phyloP scores from a whole-genome alignment of 2,888 invertebrate species.

The Ormyrus rosae region DNA sequence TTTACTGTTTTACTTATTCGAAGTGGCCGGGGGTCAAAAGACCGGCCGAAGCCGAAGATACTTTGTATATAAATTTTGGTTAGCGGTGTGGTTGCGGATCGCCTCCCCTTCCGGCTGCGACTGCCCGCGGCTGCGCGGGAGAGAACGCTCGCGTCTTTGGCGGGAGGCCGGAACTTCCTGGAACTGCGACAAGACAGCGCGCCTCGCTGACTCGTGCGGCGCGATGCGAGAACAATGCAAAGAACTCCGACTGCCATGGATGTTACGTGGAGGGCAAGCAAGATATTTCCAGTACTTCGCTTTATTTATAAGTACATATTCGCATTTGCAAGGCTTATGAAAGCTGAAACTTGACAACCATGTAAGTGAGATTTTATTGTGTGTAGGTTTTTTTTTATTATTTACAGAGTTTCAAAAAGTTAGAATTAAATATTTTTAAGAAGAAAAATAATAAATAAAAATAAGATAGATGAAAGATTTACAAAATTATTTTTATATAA shows the following conservation, averaged over 20 bases:
- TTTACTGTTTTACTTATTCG: constrained; percentile 72
- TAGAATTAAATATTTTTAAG: no score
- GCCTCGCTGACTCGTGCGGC: neutral
- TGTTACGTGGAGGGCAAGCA: neutral
- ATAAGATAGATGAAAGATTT: no score
- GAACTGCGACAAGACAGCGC: constrained; percentile 43
- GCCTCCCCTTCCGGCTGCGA: constrained; percentile 49
- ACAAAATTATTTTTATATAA: no score
- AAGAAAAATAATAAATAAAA: no score
- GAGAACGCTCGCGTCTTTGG: neutral
- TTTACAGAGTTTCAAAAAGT: no score
- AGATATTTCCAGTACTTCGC: no score
- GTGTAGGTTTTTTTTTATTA: no score
- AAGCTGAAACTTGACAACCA: no score
- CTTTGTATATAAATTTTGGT: constrained; percentile 74
- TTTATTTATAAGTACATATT: no score
- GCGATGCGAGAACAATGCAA: constrained; percentile 37
- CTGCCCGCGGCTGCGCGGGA: constrained; percentile 52
- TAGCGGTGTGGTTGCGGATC: constrained; percentile 50
- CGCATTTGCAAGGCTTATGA: constrained; percentile 10
- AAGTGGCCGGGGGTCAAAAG: constrained; percentile 25
- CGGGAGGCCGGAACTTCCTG: constrained; percentile 63
- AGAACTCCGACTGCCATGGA: constrained; percentile 37
- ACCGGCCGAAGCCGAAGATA: constrained; percentile 64
- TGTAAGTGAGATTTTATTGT: no score